Evolutionary conservation across 2,113 vertebrate species (phyloP).

Genomic region (Corythornis vintsioides): DNA sequence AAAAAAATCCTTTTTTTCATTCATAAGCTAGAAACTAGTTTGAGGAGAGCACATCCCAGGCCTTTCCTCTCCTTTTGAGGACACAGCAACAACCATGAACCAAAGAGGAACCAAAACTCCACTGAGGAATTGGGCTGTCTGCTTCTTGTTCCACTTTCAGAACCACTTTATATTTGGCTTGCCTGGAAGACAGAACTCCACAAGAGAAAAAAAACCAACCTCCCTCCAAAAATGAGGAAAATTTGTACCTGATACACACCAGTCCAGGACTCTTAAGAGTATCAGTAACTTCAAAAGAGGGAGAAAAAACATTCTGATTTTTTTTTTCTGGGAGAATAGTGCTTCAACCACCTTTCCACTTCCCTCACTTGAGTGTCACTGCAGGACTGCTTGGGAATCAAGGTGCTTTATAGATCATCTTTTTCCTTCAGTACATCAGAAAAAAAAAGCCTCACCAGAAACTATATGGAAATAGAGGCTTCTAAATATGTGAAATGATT

Average conservation of each 20-base stretch:
- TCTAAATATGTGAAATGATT: neutral
- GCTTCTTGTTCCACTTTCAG: neutral
- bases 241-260: neutral
- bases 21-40: neutral
- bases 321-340: neutral
- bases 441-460: neutral
- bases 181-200: neutral
- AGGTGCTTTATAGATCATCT: neutral
- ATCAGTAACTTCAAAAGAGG: neutral
- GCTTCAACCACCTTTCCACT: neutral
- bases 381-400: neutral
- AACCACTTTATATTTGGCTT: neutral
- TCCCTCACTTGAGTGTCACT: fast-evolving
- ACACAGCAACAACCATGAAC: neutral
- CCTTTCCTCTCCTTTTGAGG: neutral
- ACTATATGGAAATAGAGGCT: neutral
- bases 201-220: neutral
- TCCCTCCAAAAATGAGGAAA: neutral
- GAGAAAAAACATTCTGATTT: neutral
- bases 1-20: neutral
- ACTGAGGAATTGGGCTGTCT: neutral
- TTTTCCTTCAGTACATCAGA: neutral
- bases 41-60: neutral
- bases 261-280: neutral
- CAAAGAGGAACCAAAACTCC: neutral